Percentiles rank a stretch among this genome's conserved stretches.
These are phyloP conservation scores for Triplophysa tibetana DNA, from an alignment of 2,113 vertebrate species.

Conservation along the genomic window DNA sequence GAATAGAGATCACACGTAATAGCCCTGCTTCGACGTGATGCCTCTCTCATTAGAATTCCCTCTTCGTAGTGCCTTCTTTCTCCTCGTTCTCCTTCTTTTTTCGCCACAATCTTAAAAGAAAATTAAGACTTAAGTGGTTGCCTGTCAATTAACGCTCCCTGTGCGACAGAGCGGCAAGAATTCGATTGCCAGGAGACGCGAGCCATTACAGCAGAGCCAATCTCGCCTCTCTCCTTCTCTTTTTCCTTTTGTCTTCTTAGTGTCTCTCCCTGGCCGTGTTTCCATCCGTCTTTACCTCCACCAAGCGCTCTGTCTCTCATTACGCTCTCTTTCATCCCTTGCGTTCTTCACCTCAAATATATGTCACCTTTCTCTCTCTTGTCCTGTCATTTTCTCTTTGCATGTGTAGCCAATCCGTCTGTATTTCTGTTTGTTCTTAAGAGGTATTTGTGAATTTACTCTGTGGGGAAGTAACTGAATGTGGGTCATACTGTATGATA, in stretches of 20 bases:
- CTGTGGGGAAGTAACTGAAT: not conserved
- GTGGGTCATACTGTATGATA: not conserved
- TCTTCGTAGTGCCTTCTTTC: slow-evolving; percentile 51
- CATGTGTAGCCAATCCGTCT: not conserved
- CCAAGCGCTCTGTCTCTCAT: not conserved
- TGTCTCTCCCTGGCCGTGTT: slow-evolving; percentile 28
- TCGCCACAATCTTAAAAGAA: slow-evolving; percentile 62
- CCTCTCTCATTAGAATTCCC: slow-evolving; percentile 59
- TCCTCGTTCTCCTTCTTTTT: slow-evolving; percentile 45
- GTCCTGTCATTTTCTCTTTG: not conserved
- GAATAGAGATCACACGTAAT: slow-evolving; percentile 60
- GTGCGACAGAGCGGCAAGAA: slow-evolving; percentile 60
- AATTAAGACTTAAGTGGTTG: slow-evolving; percentile 66
- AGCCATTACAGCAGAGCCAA: slow-evolving; percentile 55
- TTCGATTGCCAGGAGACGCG: slow-evolving; percentile 59
- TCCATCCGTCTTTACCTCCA: slow-evolving; percentile 27
- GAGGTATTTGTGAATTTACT: not conserved
- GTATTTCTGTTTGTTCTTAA: not conserved
- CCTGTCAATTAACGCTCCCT: slow-evolving; percentile 63
- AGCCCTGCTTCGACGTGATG: slow-evolving; percentile 49
- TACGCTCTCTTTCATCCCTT: slow-evolving; percentile 12
- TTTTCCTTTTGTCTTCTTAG: slow-evolving; percentile 15
- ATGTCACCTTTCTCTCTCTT: slow-evolving; percentile 4
- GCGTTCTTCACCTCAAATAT: slow-evolving; percentile 8
- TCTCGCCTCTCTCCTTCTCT: slow-evolving; percentile 17